These are phyloP conservation scores for Cistogaster globosa DNA, from an alignment of 2,888 invertebrate genomes.

Conservation along the genomic window DNA sequence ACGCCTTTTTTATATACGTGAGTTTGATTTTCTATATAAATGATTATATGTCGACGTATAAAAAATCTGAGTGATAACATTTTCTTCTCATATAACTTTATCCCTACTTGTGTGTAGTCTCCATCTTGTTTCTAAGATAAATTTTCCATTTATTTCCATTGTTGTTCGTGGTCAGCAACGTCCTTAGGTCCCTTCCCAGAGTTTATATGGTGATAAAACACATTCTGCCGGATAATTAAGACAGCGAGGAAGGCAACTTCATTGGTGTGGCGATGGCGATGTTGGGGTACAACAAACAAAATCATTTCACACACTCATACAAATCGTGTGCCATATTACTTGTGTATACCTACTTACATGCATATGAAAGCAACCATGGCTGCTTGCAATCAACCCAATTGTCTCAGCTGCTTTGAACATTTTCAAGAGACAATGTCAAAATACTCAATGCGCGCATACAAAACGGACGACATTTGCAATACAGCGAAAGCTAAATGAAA, in stretches of 20 bases:
- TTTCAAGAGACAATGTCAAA: slow-evolving; percentile 72
- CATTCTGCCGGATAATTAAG: slow-evolving; percentile 18
- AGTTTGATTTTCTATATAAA: slow-evolving; percentile 16
- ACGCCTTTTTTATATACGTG: slow-evolving; percentile 66
- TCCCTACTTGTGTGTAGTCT: slow-evolving; percentile 30
- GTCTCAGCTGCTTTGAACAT: slow-evolving; percentile 46
- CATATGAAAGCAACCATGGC: slow-evolving; percentile 13
- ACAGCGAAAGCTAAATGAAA: slow-evolving; percentile 45
- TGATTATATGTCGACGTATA: not conserved
- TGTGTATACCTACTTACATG: too few species aligned
- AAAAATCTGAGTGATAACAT: slow-evolving; percentile 44
- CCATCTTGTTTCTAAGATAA: slow-evolving; percentile 55
- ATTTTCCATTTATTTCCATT: slow-evolving; percentile 57
- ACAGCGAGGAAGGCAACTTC: slow-evolving; percentile 11
- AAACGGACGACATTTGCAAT: slow-evolving; percentile 56
- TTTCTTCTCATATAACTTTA: slow-evolving; percentile 55
- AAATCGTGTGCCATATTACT: slow-evolving; percentile 4
- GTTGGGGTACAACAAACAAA: slow-evolving; percentile 17
- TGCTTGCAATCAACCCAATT: slow-evolving; percentile 51
- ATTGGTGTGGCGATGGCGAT: not conserved
- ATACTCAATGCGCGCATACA: slow-evolving; percentile 70
- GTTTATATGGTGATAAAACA: slow-evolving; percentile 39
- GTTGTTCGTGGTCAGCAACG: slow-evolving; percentile 71
- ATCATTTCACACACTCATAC: slow-evolving; percentile 20
- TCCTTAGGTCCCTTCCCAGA: slow-evolving; percentile 26